Conservation (phyloP, 2,888 invertebrate genomes). For the Chromoteleia sp. region DNA sequence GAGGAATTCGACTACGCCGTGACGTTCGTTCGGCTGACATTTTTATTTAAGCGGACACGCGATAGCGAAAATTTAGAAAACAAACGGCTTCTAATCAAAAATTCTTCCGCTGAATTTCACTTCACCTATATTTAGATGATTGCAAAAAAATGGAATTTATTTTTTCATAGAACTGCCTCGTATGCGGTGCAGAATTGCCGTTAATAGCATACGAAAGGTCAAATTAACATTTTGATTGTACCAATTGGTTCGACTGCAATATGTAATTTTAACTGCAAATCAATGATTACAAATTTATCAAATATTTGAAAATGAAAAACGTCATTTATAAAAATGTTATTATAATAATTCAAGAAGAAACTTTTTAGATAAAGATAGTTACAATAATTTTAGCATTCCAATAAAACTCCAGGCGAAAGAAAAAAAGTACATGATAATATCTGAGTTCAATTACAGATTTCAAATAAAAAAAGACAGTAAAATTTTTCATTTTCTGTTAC, state of each 20-base stretch:
- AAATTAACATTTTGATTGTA: background rate
- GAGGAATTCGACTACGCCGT: slow-evolving; percentile 32
- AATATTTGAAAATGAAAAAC: too few relatives aligned
- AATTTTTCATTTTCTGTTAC: background rate
- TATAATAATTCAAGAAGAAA: background rate
- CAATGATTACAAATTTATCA: background rate
- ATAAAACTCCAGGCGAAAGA: background rate
- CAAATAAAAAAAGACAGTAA: background rate
- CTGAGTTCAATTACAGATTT: background rate
- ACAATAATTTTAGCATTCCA: background rate
- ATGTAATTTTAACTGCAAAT: background rate
- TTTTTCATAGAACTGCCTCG: slow-evolving; percentile 4
- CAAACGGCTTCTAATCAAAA: slow-evolving; percentile 24
- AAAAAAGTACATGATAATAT: background rate
- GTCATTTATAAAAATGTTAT: background rate
- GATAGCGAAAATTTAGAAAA: slow-evolving; percentile 35
- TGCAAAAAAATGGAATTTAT: slow-evolving; percentile 2
- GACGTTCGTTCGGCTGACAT: slow-evolving; percentile 30
- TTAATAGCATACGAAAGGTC: slow-evolving; percentile 5
- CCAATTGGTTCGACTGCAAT: background rate
- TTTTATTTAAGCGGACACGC: slow-evolving; percentile 44
- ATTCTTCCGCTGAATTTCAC: slow-evolving; percentile 33
- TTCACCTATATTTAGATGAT: background rate
- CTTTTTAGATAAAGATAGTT: background rate
- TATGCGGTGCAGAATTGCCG: background rate